Percentiles rank a stretch among this genome's conserved stretches.
These are phyloP conservation scores for Papilio machaon DNA, from an alignment of 1,140 invertebrate species.

Conservation along the genomic window DNA sequence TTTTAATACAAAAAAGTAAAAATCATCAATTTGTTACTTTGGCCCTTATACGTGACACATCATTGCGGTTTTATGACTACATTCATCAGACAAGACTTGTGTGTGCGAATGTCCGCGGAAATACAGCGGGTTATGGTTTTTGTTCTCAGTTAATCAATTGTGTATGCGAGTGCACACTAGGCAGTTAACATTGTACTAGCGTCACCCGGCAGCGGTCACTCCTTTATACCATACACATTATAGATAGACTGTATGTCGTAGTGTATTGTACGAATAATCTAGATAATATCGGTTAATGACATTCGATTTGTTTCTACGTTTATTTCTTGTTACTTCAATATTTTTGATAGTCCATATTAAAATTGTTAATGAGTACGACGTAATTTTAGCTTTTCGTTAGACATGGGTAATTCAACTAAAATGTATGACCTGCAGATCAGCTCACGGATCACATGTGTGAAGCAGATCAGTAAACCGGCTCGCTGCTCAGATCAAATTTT, in stretches of 20 bases:
- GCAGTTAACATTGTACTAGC: conserved; percentile 65
- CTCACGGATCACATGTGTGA: too few species aligned
- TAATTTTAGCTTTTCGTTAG: too few species aligned
- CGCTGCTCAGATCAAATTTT: too few species aligned
- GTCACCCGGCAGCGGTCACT: conserved; percentile 48
- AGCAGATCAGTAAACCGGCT: too few species aligned
- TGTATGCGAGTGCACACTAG: conserved; percentile 50
- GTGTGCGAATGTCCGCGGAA: conserved; percentile 33
- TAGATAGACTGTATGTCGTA: background rate
- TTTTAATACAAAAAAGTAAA: too few species aligned
- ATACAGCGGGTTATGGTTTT: conserved; percentile 23
- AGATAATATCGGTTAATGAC: conserved; percentile 1
- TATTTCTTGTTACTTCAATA: background rate
- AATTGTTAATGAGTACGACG: too few species aligned
- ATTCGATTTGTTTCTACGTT: background rate
- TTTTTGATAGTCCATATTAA: background rate
- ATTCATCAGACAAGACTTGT: background rate
- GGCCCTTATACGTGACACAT: background rate
- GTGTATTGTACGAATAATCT: conserved; percentile 31
- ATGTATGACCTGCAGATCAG: too few species aligned
- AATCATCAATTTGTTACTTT: too few species aligned
- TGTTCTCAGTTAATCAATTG: conserved; percentile 41
- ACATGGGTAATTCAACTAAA: too few species aligned
- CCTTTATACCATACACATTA: conserved; percentile 23
- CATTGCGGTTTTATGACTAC: background rate